A percentile compares a stretch with the other conserved stretches of the same genome.
Evolutionary conservation across 2,888 invertebrate species (phyloP).

Genomic region (Phrixothrix hirtus): DNA sequence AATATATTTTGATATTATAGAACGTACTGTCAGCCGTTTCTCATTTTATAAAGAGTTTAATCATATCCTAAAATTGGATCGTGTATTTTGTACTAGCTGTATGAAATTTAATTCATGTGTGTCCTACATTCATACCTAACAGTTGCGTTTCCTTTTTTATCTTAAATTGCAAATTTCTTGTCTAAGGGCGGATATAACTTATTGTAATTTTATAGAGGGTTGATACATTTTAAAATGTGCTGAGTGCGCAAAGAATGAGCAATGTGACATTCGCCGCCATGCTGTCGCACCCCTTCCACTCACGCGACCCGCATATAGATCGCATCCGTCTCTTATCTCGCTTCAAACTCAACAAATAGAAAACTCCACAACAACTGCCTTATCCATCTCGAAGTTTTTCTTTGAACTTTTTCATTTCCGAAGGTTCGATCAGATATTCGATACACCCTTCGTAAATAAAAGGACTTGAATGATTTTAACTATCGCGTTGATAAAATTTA

Average conservation of each 20-base stretch:
- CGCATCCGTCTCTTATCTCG: constrained; percentile 50
- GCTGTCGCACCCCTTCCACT: constrained; percentile 54
- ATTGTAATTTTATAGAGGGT: constrained; percentile 58
- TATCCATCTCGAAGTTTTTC: constrained; percentile 49
- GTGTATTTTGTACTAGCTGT: constrained; percentile 35
- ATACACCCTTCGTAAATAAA: too few species aligned
- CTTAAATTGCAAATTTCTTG: constrained; percentile 24
- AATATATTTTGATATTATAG: constrained; percentile 39
- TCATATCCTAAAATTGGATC: constrained; percentile 38
- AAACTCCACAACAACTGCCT: constrained; percentile 51
- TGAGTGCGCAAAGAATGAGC: constrained; percentile 58
- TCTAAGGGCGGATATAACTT: constrained; percentile 46
- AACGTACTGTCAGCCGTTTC: constrained; percentile 33
- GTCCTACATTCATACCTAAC: constrained; percentile 7
- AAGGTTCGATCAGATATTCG: constrained; percentile 49
- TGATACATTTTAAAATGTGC: constrained; percentile 59
- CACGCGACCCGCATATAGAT: constrained; percentile 55
- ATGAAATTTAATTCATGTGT: too few species aligned
- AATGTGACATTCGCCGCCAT: constrained; percentile 58
- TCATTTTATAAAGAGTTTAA: constrained; percentile 38
- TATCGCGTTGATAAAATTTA: too few species aligned
- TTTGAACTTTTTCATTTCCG: constrained; percentile 50
- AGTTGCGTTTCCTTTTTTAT: constrained; percentile 11
- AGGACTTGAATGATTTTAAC: too few species aligned
- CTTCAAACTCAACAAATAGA: constrained; percentile 55